A percentile compares a stretch with the other conserved stretches of the same genome.
These are phyloP conservation scores for Sebastiscus albofasciatus DNA, from an alignment of 2,797 vertebrate species.

Conservation along the genomic window DNA sequence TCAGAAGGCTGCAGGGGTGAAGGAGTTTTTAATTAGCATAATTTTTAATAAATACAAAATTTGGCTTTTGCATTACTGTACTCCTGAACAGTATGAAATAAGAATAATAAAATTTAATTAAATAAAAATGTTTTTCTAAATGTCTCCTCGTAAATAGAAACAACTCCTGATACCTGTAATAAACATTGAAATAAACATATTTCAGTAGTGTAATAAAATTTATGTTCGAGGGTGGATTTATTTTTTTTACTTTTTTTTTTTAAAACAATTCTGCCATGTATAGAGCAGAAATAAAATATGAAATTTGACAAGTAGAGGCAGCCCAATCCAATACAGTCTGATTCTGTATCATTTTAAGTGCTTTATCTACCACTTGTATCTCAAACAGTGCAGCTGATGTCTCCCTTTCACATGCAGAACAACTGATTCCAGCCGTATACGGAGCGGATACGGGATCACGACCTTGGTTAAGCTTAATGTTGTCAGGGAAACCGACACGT, in stretches of 20 bases:
- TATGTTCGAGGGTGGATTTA: background rate
- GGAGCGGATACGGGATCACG: constrained; percentile 77
- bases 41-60: background rate
- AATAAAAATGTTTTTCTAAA: background rate
- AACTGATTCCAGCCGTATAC: constrained; percentile 24
- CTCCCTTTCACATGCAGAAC: constrained; percentile 45
- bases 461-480: constrained; percentile 72
- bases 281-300: background rate
- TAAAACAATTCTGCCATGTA: background rate
- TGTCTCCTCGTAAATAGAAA: background rate
- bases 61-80: background rate
- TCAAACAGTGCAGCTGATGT: background rate
- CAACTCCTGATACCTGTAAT: background rate
- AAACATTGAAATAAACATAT: background rate
- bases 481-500: constrained; percentile 69
- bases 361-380: background rate
- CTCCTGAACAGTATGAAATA: background rate
- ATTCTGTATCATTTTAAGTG: background rate
- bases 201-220: background rate
- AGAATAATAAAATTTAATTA: background rate
- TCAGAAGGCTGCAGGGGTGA: constrained; percentile 16
- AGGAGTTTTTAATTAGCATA: constrained; percentile 19
- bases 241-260: background rate
- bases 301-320: background rate
- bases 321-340: background rate